Evolutionary conservation across 2,797 vertebrate species (phyloP).

Genomic region (Mionectes olivaceus): DNA sequence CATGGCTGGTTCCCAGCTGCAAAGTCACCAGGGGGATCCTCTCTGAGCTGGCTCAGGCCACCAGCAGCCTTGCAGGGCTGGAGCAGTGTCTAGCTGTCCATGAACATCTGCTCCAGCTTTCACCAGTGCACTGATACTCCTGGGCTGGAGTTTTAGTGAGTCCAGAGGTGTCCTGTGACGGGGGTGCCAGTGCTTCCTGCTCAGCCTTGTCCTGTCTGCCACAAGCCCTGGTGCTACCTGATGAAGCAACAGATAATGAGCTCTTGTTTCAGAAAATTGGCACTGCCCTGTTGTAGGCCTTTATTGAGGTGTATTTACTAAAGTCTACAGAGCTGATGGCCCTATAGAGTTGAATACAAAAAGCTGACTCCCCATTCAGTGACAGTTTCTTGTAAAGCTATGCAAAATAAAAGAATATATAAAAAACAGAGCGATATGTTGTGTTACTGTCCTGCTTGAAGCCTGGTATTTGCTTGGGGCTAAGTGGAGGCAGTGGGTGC

Average conservation of each 20-base stretch:
- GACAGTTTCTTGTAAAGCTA: neutral
- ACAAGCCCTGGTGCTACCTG: accelerated
- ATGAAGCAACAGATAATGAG: neutral
- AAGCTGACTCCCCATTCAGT: neutral
- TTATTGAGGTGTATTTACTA: neutral
- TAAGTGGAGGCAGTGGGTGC: neutral
- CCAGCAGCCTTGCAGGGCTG: neutral
- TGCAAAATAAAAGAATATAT: neutral
- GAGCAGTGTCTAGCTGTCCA: neutral
- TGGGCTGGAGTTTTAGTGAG: neutral
- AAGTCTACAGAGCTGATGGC: neutral
- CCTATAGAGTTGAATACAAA: neutral
- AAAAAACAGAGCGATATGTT: neutral
- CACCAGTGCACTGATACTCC: neutral
- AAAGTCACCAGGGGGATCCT: neutral
- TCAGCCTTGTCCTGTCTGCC: neutral
- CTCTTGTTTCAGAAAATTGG: neutral
- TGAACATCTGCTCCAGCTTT: neutral
- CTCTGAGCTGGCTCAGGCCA: neutral
- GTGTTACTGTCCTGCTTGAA: neutral
- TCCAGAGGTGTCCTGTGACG: neutral
- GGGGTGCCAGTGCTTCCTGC: neutral
- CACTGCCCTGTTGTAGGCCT: neutral
- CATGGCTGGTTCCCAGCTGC: neutral
- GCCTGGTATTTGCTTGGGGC: neutral